Evolutionary conservation across 2,888 invertebrate genomes (phyloP).

Genomic region (Tryphoninae sp.): DNA sequence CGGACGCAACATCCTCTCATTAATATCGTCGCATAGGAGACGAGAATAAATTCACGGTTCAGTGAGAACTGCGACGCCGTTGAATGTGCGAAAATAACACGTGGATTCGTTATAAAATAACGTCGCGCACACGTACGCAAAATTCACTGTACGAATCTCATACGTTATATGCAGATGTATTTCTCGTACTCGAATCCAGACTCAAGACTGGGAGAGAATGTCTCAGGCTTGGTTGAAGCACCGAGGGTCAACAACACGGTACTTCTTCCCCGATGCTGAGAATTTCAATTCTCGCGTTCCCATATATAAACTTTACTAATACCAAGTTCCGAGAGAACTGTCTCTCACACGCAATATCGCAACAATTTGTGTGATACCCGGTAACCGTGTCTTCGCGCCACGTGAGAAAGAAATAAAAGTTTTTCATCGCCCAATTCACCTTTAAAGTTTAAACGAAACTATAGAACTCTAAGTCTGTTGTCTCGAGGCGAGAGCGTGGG

Average conservation of each 20-base stretch:
- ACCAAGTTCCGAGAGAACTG: constrained; percentile 2
- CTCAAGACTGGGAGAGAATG: constrained; percentile 28
- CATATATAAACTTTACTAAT: constrained; percentile 11
- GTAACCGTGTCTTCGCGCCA: not conserved
- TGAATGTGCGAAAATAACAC: constrained; percentile 30
- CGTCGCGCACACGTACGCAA: not conserved
- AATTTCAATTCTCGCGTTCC: constrained; percentile 49
- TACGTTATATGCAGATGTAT: not conserved
- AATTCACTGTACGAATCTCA: too few relatives aligned
- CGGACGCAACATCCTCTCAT: constrained; percentile 42
- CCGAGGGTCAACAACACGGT: constrained; percentile 60
- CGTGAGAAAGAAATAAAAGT: constrained; percentile 45
- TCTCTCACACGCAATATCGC: constrained; percentile 35
- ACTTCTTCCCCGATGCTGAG: constrained; percentile 51
- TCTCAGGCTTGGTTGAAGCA: constrained; percentile 26
- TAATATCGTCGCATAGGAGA: constrained; percentile 14
- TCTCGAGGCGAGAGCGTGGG: constrained; percentile 23
- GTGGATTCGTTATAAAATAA: constrained; percentile 22
- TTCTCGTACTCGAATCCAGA: not conserved
- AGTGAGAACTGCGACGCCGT: constrained; percentile 29
- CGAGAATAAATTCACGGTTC: constrained; percentile 49
- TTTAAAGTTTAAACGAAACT: constrained; percentile 51
- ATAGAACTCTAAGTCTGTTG: not conserved
- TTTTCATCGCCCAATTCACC: constrained; percentile 43
- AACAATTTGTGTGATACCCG: constrained; percentile 36